These are phyloP conservation scores for Hapalemur alaotrensis DNA, from an alignment of 2,797 vertebrate genomes.

Conservation along the genomic window DNA sequence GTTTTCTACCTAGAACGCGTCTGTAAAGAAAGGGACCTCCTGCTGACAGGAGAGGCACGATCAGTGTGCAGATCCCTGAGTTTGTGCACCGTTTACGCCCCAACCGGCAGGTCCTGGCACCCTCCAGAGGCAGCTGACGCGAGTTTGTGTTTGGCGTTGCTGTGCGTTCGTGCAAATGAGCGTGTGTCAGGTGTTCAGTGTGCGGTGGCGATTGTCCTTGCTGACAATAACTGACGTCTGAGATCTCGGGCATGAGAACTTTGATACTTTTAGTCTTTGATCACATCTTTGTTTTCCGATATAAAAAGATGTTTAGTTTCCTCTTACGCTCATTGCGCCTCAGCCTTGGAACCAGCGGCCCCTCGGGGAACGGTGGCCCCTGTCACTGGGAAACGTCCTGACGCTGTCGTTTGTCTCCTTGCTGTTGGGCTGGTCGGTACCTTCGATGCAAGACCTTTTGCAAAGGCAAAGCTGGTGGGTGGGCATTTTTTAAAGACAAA, in stretches of 20 bases:
- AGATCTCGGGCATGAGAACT: not conserved
- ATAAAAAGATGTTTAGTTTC: accelerated
- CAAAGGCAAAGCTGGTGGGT: not conserved
- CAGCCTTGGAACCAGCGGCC: accelerated
- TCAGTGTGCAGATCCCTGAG: too few relatives aligned
- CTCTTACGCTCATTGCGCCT: not conserved
- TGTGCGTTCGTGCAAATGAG: too few relatives aligned
- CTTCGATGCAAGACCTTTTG: too few relatives aligned
- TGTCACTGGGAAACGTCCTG: not conserved
- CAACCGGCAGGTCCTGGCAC: accelerated
- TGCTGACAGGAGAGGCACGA: too few relatives aligned
- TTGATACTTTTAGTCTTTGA: not conserved
- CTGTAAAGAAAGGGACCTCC: not conserved
- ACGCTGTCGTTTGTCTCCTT: not conserved
- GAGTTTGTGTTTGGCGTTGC: accelerated
- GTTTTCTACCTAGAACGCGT: too few relatives aligned
- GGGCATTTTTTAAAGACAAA: not conserved
- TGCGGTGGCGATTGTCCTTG: not conserved
- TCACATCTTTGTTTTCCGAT: not conserved
- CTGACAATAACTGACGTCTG: not conserved
- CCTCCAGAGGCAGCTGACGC: not conserved
- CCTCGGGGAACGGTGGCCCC: too few relatives aligned
- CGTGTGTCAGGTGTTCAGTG: too few relatives aligned
- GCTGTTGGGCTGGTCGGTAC: too few relatives aligned
- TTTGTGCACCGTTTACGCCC: too few relatives aligned